These are phyloP conservation scores for Scyliorhinus canicula DNA, from an alignment of 2,797 vertebrate genomes.

Conservation along the genomic window DNA sequence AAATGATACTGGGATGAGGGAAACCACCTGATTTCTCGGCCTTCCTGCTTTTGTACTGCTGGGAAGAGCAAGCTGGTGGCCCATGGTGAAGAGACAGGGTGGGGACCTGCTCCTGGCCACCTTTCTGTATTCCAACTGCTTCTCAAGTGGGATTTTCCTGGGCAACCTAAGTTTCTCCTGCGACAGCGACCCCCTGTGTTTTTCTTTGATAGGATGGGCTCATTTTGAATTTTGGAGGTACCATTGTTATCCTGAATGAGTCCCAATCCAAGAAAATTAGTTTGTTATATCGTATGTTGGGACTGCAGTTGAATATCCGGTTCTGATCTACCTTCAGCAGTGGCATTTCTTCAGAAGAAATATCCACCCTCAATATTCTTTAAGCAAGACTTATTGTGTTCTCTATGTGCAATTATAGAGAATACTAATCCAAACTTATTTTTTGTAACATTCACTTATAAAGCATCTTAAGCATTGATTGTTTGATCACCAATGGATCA, in stretches of 20 bases:
- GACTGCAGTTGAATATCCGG: neutral
- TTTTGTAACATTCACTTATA: neutral
- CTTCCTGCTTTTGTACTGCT: neutral
- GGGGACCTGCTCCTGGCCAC: neutral
- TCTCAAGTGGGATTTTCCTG: neutral
- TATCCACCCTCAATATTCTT: neutral
- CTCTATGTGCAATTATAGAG: neutral
- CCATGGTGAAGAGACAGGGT: neutral
- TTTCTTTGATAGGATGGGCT: neutral
- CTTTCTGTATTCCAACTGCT: neutral
- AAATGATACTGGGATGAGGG: neutral
- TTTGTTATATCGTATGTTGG: neutral
- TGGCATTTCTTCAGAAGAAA: neutral
- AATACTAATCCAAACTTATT: neutral
- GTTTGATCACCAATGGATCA: neutral
- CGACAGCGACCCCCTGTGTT: neutral
- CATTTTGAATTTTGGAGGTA: neutral
- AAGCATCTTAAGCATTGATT: too few relatives aligned
- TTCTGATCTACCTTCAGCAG: neutral
- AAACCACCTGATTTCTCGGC: neutral
- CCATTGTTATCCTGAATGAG: neutral
- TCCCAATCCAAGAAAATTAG: neutral
- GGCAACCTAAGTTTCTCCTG: neutral
- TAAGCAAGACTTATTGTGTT: neutral
- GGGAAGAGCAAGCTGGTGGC: neutral